Evolutionary conservation across 2,113 vertebrate genomes (phyloP), one percentile per base, ranked within the genome.

Genomic region (Amblyornis subalaris): DNA sequence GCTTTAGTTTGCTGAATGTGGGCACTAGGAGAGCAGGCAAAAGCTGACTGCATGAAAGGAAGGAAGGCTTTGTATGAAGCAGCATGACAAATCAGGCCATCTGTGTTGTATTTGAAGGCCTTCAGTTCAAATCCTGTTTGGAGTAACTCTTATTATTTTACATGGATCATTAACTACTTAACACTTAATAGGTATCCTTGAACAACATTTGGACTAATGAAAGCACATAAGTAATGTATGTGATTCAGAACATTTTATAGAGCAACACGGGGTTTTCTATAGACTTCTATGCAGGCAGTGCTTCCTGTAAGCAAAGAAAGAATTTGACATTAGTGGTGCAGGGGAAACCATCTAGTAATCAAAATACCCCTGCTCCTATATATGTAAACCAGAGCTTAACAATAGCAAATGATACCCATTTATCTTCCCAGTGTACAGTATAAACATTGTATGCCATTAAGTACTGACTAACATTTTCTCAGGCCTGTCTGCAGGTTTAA

Each of bases 101-200:
- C 89, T 89, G 91, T 89, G 91, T 88, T 91, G 51, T 83, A 88
- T 83, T 79, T 95, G 78, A 69, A 91, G 78, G 91, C 70, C 93
- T 95, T 71, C 1, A 2, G 87, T 93, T 95, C 91, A 94, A 91
- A 80, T 83, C 35, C 78, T 90, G 45, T 94, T 95, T 87, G 81
- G 84, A 82, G 54, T 92, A 91, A 90, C 64, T 89, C 33, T 86
- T 81, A 57, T 1, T 83, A 88, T 79, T 91, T 88, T 76, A 83
- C 83, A 93, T 85, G 84, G 81, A 25, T 92, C 85, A 55, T 94
- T 96, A 94, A 89, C 89, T 94, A 78, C 89, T 94, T 92, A 91
- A 90, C 87, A 84, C 89, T 81, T 90, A 85, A 85, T 87, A 91
- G 94, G 64, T 83, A 85, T 81, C 84, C 1, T 12, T 31, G 51